These are phyloP conservation scores for Leucophenga maculata DNA, from an alignment of 2,888 invertebrate species.

Conservation along the genomic window DNA sequence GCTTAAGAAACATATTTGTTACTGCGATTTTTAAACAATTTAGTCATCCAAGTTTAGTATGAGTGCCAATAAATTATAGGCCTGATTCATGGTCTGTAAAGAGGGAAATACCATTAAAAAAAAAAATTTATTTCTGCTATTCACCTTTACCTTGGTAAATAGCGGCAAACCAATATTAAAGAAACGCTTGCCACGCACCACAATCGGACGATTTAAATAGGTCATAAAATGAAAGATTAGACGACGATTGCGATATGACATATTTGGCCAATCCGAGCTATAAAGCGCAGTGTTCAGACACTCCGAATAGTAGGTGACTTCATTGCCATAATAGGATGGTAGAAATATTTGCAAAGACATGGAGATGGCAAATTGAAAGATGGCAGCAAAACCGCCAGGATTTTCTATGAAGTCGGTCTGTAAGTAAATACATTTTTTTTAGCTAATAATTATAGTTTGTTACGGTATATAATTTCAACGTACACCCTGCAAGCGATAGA, in stretches of 20 bases:
- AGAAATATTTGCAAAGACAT: constrained; percentile 47
- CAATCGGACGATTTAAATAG: constrained; percentile 44
- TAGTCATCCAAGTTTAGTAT: constrained; percentile 43
- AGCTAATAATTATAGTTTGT: background rate
- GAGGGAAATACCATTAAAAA: background rate
- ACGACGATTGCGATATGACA: constrained; percentile 43
- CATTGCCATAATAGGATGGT: constrained; percentile 47
- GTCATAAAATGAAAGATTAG: constrained; percentile 38
- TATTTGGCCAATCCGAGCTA: constrained; percentile 40
- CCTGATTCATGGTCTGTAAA: constrained; percentile 49
- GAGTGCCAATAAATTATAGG: constrained; percentile 50
- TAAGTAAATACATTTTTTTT: background rate
- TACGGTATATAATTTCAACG: constrained; percentile 19
- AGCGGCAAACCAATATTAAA: constrained; percentile 39
- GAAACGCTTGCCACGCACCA: constrained; percentile 38
- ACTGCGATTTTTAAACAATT: too few species aligned
- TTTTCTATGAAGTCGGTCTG: constrained; percentile 31
- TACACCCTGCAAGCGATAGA: constrained; percentile 47
- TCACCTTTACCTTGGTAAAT: constrained; percentile 40
- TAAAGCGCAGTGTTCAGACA: constrained; percentile 38
- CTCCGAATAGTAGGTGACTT: constrained; percentile 37
- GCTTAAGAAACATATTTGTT: too few species aligned
- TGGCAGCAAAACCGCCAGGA: constrained; percentile 28
- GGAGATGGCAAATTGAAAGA: constrained; percentile 38
- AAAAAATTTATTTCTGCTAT: background rate